These are phyloP conservation scores for Eciton burchellii DNA, from an alignment of 1,140 invertebrate genomes.

Conservation along the genomic window DNA sequence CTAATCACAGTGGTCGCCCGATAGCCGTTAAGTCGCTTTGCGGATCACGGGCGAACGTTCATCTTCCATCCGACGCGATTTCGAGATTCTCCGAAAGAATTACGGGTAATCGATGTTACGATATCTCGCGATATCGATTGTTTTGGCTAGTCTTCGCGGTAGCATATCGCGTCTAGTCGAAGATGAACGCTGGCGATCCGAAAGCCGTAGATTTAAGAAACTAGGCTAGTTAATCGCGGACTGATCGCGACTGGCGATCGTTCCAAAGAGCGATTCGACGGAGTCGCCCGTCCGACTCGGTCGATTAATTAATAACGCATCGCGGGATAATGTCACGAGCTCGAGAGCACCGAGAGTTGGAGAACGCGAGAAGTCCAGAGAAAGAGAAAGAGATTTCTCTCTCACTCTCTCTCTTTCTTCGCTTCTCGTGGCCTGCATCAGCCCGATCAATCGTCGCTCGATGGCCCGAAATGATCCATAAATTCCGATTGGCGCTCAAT, in stretches of 20 bases:
- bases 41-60: constrained; percentile 5
- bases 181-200: constrained; percentile 31
- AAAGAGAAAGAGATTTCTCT: constrained; percentile 53
- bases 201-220: constrained; percentile 20
- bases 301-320: constrained; percentile 45
- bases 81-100: background rate
- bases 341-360: constrained; percentile 3
- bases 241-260: constrained; percentile 14
- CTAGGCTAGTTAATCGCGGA: constrained; percentile 21
- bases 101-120: background rate
- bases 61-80: constrained; percentile 17
- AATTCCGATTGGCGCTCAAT: constrained; percentile 41
- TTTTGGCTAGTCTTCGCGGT: background rate
- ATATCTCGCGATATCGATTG: too few species aligned
- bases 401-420: too few species aligned
- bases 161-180: background rate
- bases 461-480: constrained; percentile 47
- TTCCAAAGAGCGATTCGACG: constrained; percentile 34
- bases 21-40: constrained; percentile 17
- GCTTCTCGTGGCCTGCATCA: constrained; percentile 57
- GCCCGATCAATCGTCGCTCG: constrained; percentile 42
- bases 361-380: constrained; percentile 1
- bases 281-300: background rate
- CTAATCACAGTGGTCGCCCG: constrained; percentile 28
- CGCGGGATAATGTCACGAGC: constrained; percentile 34